Conservation (phyloP, 2,888 invertebrate species). For the Blomia tropicalis region DNA sequence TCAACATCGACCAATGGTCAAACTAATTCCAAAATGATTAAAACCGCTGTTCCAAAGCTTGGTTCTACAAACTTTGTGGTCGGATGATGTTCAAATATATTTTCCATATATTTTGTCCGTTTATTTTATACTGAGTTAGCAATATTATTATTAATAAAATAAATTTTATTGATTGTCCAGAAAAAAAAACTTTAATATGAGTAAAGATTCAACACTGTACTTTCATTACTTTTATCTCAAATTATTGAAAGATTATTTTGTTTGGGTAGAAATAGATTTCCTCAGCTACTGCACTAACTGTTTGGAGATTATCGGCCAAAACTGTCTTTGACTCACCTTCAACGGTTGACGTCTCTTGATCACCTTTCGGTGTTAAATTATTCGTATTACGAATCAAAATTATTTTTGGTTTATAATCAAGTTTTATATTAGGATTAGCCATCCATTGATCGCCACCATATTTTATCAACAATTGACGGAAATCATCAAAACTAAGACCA, state of each 20-base stretch:
- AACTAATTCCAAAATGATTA: not conserved
- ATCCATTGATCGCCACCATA: not conserved
- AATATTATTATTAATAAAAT: too few species aligned
- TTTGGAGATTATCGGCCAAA: not conserved
- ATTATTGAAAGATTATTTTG: not conserved
- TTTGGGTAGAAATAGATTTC: not conserved
- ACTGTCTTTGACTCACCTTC: not conserved
- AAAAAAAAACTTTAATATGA: too few species aligned
- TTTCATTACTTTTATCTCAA: too few species aligned
- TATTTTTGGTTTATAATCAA: not conserved
- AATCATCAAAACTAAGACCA: not conserved
- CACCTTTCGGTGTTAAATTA: not conserved
- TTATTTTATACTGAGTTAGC: too few species aligned
- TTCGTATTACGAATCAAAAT: not conserved
- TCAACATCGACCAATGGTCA: conserved; percentile 1
- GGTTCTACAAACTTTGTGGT: too few species aligned
- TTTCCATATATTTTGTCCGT: too few species aligned
- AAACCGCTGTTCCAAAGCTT: too few species aligned
- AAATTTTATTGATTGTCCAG: too few species aligned
- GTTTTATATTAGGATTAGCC: not conserved
- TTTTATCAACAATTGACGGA: not conserved
- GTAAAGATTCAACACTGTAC: too few species aligned
- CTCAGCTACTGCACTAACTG: not conserved
- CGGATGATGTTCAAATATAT: too few species aligned
- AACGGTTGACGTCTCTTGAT: not conserved